Evolutionary conservation across 2,797 vertebrate species (phyloP), one percentile per base, ranked within the genome.

Genomic region (Streptopelia turtur): DNA sequence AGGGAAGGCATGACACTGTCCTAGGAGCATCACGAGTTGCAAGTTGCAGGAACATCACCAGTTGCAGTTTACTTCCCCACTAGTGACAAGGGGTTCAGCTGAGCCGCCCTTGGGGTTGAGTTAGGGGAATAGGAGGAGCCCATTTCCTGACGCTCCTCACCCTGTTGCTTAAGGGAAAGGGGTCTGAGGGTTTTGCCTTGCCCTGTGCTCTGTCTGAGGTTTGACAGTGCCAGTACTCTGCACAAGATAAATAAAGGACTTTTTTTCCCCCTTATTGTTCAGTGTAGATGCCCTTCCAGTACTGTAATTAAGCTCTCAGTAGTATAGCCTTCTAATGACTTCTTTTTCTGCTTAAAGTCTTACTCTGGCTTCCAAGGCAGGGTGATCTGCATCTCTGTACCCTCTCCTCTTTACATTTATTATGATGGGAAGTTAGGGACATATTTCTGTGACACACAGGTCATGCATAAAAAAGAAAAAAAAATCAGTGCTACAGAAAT

Each of bases 21-120:
- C 33, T 20, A 66, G 84, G 71, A 93, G 31, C 78, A 92, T 90
- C 94, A 96, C 43, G 82, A 95, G 94, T 89, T 91, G 59, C 61
- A 64, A 1, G 72, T 53, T 90, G 66, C 28, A 74, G 74, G 70
- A 60, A 50, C 61, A 69, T 89, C 66, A 70, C 49, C 70, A 66
- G 86, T 6, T 90, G 15, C 83, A 77, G 25, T 83, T 89, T 64
- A 91, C 84, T 95, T 95, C 81, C 95, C 75, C 81, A 43, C 50
- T 27, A 55, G 63, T 72, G 88, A 16, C 72, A 86, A 15, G 0
- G 28, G 35, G 43, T 56, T 94, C 80, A 89, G 45, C 60, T 70
- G 55, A 79, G 80, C 55, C 0, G 0, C 61, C 30, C 35, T 57
- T 39, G 49, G 39, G 66, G 78, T 30, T 75, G 64, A 80, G 22